Conservation (phyloP, 64 coral and sea anemone species). For the Stichodactyla helianthus region DNA sequence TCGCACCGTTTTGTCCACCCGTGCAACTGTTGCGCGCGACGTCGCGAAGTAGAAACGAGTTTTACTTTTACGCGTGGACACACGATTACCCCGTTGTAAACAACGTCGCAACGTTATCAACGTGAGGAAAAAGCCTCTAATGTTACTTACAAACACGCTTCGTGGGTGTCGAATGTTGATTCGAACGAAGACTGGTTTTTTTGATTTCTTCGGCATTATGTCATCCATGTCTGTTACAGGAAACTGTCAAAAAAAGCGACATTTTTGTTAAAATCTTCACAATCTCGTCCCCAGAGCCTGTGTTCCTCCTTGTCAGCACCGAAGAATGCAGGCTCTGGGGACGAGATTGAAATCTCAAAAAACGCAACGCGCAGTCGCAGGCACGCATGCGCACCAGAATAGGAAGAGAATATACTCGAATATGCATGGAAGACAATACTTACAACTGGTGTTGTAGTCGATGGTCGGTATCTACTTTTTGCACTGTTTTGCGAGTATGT, state of each 20-base stretch:
- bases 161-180: slow-evolving; percentile 75
- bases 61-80: too few relatives aligned
- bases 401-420: too few relatives aligned
- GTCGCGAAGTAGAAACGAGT: too few relatives aligned
- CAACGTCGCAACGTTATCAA: too few relatives aligned
- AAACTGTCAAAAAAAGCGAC: not conserved
- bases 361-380: too few relatives aligned
- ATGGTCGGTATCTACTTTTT: not conserved
- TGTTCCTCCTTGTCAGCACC: too few relatives aligned
- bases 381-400: too few relatives aligned
- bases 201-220: not conserved
- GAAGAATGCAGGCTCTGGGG: not conserved
- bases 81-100: too few relatives aligned
- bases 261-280: not conserved
- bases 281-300: too few relatives aligned
- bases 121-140: not conserved
- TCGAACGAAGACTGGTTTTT: slow-evolving; percentile 69
- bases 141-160: slow-evolving; percentile 85
- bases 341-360: not conserved
- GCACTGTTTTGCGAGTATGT: not conserved
- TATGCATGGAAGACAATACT: not conserved
- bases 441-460: not conserved
- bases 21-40: too few relatives aligned
- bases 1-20: too few relatives aligned
- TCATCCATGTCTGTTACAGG: slow-evolving; percentile 16